Conservation (phyloP, 2,888 invertebrate genomes). For the Agrilus cyanescens region DNA sequence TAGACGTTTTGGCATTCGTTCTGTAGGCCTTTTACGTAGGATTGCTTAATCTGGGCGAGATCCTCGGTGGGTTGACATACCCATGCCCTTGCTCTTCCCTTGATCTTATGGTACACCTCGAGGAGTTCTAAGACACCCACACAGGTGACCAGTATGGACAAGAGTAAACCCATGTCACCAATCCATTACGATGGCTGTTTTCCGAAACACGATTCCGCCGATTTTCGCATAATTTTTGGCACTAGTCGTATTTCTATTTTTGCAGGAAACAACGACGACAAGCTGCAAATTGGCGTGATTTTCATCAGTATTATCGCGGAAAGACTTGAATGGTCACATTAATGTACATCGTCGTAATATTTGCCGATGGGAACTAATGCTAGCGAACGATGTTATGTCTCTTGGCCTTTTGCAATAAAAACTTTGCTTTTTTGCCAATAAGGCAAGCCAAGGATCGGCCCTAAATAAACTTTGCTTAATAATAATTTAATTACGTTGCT, state of each 20-base stretch:
- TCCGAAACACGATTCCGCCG: no score
- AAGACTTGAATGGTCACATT: no score
- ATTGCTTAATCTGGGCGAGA: conserved; percentile 8
- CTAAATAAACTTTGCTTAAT: conserved; percentile 22
- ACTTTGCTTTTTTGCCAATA: conserved; percentile 9
- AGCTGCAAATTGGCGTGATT: no score
- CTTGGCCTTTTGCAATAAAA: no score
- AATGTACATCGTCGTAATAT: no score
- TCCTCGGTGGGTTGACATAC: conserved; percentile 17
- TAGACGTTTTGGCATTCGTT: conserved; percentile 10
- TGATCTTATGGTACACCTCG: conserved; percentile 43
- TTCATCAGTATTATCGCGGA: no score
- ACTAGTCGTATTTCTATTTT: no score
- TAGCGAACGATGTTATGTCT: no score
- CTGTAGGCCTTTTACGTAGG: conserved; percentile 9
- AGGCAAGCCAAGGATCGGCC: conserved; percentile 18
- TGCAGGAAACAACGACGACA: no score
- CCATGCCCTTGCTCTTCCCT: conserved; percentile 28
- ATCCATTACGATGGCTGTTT: background rate
- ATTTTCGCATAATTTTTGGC: no score
- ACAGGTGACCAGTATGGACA: conserved; percentile 63
- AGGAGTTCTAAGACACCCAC: conserved; percentile 61
- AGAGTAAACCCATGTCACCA: conserved; percentile 54
- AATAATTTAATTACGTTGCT: background rate
- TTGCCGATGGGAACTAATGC: no score